phyloP scores from a whole-genome alignment of 2,113 vertebrate species.

The Xiphorhynchus elegans region DNA sequence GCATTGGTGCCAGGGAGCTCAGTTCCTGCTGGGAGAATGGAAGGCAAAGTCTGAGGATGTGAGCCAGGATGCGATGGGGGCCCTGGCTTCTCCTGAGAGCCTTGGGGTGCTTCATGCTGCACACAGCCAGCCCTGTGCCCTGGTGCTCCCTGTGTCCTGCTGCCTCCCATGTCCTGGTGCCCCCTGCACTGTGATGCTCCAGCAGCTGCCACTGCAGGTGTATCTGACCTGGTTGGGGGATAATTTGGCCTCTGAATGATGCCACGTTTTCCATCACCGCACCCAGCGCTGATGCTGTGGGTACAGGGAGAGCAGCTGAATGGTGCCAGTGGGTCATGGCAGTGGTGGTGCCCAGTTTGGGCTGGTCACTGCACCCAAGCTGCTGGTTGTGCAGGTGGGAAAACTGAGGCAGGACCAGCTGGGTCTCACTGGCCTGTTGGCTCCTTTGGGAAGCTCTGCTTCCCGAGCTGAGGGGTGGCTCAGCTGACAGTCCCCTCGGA shows the following conservation, averaged over 20 bases:
- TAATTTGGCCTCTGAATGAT: background rate
- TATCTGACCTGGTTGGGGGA: background rate
- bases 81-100: background rate
- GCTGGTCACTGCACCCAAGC: background rate
- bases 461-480: background rate
- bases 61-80: background rate
- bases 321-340: rapidly evolving
- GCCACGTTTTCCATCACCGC: rapidly evolving
- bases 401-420: background rate
- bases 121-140: background rate
- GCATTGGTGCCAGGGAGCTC: background rate
- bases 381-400: background rate
- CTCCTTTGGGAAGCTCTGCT: background rate
- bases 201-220: background rate
- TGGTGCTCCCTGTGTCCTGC: rapidly evolving
- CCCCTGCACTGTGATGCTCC: background rate
- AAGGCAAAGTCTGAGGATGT: background rate
- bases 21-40: background rate
- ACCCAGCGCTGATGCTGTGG: rapidly evolving
- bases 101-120: background rate
- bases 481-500: background rate
- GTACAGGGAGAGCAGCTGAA: background rate
- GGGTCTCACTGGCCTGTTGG: rapidly evolving
- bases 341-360: background rate
- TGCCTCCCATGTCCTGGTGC: background rate